phyloP scores from a whole-genome alignment of 35 echinoderm and acorn worm species.

The Apostichopus japonicus region DNA sequence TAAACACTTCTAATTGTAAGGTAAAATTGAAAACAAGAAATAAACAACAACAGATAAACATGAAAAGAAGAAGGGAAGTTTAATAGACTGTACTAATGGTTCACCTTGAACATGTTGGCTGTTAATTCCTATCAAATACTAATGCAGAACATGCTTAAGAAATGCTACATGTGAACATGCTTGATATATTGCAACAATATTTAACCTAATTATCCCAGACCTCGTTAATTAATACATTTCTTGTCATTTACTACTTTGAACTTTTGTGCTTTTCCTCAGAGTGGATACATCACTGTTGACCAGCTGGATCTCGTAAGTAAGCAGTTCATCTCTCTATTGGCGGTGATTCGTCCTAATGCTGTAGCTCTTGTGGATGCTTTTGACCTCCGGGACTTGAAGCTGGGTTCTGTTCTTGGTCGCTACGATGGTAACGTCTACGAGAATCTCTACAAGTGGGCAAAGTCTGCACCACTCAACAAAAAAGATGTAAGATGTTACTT shows the following conservation, averaged over 20 bases:
- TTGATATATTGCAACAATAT: background rate
- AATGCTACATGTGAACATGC: too few relatives aligned
- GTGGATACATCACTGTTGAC: constrained; percentile 79
- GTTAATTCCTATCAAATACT: too few relatives aligned
- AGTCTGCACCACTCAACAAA: constrained; percentile 79
- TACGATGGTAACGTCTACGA: constrained; percentile 98
- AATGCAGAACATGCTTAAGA: too few relatives aligned
- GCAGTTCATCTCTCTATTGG: constrained; percentile 64
- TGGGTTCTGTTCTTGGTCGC: constrained; percentile 80
- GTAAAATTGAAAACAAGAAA: background rate
- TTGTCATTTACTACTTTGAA: background rate
- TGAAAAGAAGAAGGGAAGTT: too few relatives aligned
- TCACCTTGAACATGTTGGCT: too few relatives aligned
- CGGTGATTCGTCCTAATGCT: constrained; percentile 71
- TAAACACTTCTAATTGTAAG: background rate
- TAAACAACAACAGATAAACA: background rate
- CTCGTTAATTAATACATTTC: background rate
- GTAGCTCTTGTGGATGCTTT: constrained; percentile 89
- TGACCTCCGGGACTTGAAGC: constrained; percentile 73
- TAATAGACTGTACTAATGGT: too few relatives aligned
- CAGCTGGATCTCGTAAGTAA: constrained; percentile 17
- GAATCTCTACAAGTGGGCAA: constrained; percentile 94
- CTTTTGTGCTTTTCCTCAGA: constrained; percentile 21
- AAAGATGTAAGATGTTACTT: constrained; percentile 71
- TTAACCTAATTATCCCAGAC: background rate